Evolutionary conservation across 2,888 invertebrate genomes (phyloP).

Genomic region (Rhingia campestris): DNA sequence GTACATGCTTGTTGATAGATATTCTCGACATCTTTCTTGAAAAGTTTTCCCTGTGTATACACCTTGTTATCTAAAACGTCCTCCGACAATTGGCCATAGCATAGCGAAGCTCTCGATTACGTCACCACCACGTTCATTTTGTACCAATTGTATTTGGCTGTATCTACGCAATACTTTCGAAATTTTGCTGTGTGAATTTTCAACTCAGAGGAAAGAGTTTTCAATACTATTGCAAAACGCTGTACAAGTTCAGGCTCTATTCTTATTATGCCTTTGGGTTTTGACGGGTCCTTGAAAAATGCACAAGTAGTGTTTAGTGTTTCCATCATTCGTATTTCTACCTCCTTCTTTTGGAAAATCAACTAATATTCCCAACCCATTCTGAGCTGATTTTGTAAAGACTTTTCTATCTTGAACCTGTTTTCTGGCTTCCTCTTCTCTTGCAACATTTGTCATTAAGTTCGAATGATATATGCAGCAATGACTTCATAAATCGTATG

Average conservation of each 20-base stretch:
- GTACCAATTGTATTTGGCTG: neutral
- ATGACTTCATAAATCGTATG: constrained; percentile 20
- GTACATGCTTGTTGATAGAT: no score
- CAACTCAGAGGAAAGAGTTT: neutral
- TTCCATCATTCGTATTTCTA: constrained; percentile 24
- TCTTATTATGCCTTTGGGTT: constrained; percentile 12
- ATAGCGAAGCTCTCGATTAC: constrained; percentile 19
- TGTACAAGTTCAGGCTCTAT: constrained; percentile 15
- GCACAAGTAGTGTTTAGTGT: constrained; percentile 40
- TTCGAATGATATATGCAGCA: constrained; percentile 23
- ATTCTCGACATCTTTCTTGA: no score
- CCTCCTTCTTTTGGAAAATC: constrained; percentile 23
- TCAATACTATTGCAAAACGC: constrained; percentile 4
- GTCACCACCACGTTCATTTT: constrained; percentile 13
- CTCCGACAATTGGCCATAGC: constrained; percentile 28
- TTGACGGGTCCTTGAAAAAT: constrained; percentile 21
- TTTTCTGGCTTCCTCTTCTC: neutral
- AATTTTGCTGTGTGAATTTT: neutral
- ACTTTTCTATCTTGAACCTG: neutral
- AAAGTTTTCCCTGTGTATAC: no score
- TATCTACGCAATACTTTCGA: no score
- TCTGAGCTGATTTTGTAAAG: constrained; percentile 19
- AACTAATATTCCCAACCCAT: constrained; percentile 11
- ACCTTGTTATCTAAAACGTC: neutral
- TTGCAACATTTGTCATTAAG: constrained; percentile 34